Conservation (phyloP, 2,797 vertebrate species). For the Pangasius krempfi region DNA sequence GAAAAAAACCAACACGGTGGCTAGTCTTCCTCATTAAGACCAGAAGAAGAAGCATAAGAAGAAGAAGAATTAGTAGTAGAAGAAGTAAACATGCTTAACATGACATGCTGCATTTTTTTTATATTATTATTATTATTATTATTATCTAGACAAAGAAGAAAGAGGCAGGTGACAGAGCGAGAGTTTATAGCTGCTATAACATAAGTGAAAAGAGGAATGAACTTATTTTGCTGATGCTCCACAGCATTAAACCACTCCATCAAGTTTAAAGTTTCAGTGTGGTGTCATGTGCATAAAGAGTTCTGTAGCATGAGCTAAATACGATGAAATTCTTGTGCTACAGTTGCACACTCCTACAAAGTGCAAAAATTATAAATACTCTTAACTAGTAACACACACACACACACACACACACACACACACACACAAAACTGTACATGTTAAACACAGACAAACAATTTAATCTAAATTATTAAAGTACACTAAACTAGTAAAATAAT, state of each 20-base stretch:
- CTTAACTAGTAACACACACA: not conserved
- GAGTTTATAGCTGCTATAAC: not conserved
- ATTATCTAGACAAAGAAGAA: not conserved
- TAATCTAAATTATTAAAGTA: not conserved
- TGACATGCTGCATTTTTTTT: not conserved
- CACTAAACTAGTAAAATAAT: not conserved
- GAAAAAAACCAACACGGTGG: conserved; percentile 26
- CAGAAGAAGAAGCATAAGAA: conserved; percentile 33
- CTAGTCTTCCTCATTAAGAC: conserved; percentile 52
- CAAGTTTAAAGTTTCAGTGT: not conserved
- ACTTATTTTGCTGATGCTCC: not conserved
- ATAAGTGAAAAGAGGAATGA: not conserved
- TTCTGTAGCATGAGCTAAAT: not conserved
- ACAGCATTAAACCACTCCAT: not conserved
- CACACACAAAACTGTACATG: not conserved
- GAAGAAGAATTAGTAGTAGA: not conserved
- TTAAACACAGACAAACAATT: too few species aligned
- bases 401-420: too few species aligned
- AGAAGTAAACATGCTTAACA: not conserved
- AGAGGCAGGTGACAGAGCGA: not conserved
- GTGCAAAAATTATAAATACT: too few species aligned
- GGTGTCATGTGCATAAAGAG: not conserved
- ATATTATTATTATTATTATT: too few species aligned
- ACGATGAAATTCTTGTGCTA: not conserved
- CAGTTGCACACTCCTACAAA: too few species aligned